Evolutionary conservation across 2,888 invertebrate species (phyloP).

Genomic region (Eumerus sabulonum): DNA sequence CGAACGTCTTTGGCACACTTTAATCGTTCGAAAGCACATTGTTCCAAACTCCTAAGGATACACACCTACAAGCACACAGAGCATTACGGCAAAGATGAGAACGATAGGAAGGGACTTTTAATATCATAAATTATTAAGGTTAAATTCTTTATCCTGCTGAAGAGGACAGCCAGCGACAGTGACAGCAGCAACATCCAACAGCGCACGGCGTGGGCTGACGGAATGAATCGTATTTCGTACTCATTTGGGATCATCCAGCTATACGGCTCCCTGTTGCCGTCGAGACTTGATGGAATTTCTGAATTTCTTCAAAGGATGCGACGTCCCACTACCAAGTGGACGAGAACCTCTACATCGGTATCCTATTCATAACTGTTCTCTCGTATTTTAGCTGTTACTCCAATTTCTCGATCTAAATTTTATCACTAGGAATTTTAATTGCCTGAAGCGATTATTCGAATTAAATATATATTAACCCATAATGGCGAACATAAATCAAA

Average conservation of each 20-base stretch:
- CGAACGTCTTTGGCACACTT: slow-evolving; percentile 5
- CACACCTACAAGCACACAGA: slow-evolving; percentile 21
- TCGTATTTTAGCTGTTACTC: neutral
- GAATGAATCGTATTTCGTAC: slow-evolving; percentile 11
- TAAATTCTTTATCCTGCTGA: slow-evolving; percentile 43
- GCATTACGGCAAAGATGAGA: no score
- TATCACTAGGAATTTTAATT: slow-evolving; percentile 56
- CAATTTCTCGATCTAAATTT: slow-evolving; percentile 24
- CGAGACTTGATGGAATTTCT: slow-evolving; percentile 22
- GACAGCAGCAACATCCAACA: slow-evolving; percentile 13
- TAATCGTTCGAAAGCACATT: slow-evolving; percentile 42
- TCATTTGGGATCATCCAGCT: slow-evolving; percentile 13
- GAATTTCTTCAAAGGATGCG: neutral
- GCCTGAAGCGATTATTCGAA: slow-evolving; percentile 56
- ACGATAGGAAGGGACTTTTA: slow-evolving; percentile 33
- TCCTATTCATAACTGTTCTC: no score
- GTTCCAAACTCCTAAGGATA: slow-evolving; percentile 29
- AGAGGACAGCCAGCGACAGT: slow-evolving; percentile 23
- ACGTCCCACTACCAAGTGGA: no score
- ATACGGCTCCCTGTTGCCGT: no score
- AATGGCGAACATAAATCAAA: slow-evolving; percentile 60
- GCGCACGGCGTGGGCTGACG: slow-evolving; percentile 3
- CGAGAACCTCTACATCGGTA: neutral
- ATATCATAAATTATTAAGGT: slow-evolving; percentile 63
- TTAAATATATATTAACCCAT: slow-evolving; percentile 57